Evolutionary conservation across 1,140 invertebrate genomes (phyloP).

Genomic region (Drosophila elegans): DNA sequence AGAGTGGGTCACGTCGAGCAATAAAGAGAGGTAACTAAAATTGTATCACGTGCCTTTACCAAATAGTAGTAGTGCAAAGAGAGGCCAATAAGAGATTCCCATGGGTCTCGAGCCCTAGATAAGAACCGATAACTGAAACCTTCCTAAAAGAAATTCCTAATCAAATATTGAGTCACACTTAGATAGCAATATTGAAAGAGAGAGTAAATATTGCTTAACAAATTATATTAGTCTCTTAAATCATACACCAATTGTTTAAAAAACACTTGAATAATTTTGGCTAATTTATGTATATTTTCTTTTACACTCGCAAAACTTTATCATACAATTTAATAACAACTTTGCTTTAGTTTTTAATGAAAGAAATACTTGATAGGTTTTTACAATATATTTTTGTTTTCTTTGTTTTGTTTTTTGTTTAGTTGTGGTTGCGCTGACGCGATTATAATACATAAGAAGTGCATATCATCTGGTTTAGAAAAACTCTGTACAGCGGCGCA

Average conservation of each 20-base stretch:
- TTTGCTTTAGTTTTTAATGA: constrained; percentile 39
- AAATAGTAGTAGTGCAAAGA: constrained; percentile 1
- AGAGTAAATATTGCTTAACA: not conserved
- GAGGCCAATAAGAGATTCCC: not conserved
- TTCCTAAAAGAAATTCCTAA: constrained; percentile 13
- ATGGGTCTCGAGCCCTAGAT: constrained; percentile 6
- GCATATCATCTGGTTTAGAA: constrained; percentile 50
- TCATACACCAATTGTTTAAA: not conserved
- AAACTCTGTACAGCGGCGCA: constrained; percentile 73
- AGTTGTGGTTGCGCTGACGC: constrained; percentile 47
- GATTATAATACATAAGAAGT: constrained; percentile 65
- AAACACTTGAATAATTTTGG: constrained; percentile 27
- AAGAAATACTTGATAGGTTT: constrained; percentile 65
- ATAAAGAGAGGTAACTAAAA: constrained; percentile 4
- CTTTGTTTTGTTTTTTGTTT: constrained; percentile 36
- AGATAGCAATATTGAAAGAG: constrained; percentile 3
- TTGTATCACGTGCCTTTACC: constrained; percentile 4
- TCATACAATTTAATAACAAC: constrained; percentile 73
- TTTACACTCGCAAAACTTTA: constrained; percentile 65
- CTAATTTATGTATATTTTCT: constrained; percentile 52
- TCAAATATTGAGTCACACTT: not conserved
- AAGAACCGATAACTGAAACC: constrained; percentile 7
- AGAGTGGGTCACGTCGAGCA: not conserved
- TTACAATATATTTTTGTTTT: constrained; percentile 64
- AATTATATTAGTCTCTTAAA: constrained; percentile 10